Conservation (phyloP, 2,113 vertebrate species). For the Ammodytes marinus region DNA sequence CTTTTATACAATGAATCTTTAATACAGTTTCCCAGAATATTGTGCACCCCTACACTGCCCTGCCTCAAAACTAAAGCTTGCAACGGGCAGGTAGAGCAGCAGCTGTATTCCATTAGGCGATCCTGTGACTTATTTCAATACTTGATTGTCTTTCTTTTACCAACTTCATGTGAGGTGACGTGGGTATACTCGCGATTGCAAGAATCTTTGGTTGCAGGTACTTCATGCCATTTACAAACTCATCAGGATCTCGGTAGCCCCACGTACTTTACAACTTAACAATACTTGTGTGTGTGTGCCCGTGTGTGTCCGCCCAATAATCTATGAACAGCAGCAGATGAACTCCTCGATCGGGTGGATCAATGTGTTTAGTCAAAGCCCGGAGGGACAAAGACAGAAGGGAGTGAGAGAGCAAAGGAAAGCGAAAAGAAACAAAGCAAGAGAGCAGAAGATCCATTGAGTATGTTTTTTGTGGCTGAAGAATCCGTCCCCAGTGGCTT, state of each 20-base stretch:
- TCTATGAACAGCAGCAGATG: conserved; percentile 77
- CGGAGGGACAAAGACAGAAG: conserved; percentile 79
- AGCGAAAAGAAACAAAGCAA: conserved; percentile 76
- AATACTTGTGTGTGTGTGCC: conserved; percentile 17
- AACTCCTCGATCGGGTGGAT: conserved; percentile 79
- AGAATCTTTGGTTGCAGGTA: not conserved
- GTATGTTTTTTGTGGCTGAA: conserved; percentile 83
- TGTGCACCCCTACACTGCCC: not conserved
- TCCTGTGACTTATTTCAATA: not conserved
- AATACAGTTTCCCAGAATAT: not conserved
- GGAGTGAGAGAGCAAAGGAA: conserved; percentile 66
- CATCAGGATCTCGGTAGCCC: not conserved
- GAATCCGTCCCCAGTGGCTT: conserved; percentile 78
- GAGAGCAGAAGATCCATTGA: conserved; percentile 82
- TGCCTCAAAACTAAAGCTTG: not conserved
- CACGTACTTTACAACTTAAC: conserved; percentile 12
- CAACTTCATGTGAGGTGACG: not conserved
- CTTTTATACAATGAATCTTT: not conserved
- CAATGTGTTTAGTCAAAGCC: conserved; percentile 80
- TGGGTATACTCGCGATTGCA: not conserved
- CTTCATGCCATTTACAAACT: not conserved
- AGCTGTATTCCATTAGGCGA: not conserved
- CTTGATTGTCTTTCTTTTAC: not conserved
- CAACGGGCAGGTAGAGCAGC: not conserved
- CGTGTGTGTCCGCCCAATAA: conserved; percentile 48